Conservation (phyloP, 2,797 vertebrate genomes). For the Heliangelus exortis region DNA sequence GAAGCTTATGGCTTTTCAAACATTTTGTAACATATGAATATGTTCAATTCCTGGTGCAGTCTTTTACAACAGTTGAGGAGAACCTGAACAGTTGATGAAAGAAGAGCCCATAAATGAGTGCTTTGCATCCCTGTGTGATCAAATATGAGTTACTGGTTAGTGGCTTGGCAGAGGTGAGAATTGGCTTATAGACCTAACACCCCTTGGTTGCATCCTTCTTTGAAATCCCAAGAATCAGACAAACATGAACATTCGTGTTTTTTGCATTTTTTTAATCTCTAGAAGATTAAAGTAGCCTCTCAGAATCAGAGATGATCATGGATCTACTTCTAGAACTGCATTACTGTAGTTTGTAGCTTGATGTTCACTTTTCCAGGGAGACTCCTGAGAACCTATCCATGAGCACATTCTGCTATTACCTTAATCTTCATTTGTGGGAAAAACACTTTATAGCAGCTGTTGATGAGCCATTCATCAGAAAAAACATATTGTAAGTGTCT, state of each 20-base stretch:
- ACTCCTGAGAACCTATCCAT: constrained; percentile 63
- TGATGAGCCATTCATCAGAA: constrained; percentile 69
- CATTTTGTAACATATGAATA: neutral
- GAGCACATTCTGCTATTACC: constrained; percentile 67
- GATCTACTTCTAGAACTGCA: constrained; percentile 22
- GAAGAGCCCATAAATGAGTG: constrained; percentile 36
- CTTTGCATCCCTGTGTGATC: constrained; percentile 11
- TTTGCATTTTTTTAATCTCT: constrained; percentile 9
- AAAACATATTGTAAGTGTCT: constrained; percentile 71
- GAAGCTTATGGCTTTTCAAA: neutral
- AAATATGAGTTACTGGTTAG: constrained; percentile 13
- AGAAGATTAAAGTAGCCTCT: neutral
- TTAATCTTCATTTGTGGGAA: constrained; percentile 62
- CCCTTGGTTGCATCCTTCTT: neutral
- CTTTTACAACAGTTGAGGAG: constrained; percentile 14
- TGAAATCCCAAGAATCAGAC: neutral
- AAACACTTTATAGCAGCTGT: constrained; percentile 69
- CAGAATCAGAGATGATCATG: neutral
- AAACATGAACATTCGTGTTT: neutral
- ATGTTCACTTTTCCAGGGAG: constrained; percentile 75
- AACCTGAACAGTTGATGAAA: constrained; percentile 40
- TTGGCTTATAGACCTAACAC: neutral
- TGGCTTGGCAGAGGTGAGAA: constrained; percentile 48
- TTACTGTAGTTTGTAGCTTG: constrained; percentile 69
- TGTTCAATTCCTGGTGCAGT: constrained; percentile 23